phyloP scores from a whole-genome alignment of 2,888 invertebrate genomes.

The Cyclophora punctaria region DNA sequence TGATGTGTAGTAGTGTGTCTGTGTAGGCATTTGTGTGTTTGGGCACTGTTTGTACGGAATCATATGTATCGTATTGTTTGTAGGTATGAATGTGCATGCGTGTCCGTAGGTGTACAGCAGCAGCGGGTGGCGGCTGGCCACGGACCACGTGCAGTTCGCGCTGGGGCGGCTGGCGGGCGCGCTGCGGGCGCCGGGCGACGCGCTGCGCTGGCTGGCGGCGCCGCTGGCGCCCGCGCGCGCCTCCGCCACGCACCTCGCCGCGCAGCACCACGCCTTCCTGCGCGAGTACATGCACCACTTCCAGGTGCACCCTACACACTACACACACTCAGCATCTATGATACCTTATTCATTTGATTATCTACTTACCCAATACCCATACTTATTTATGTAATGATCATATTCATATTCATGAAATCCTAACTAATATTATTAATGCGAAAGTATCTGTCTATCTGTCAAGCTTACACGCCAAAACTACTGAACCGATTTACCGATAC shows the following conservation, averaged over 20 bases:
- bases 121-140: slow-evolving; percentile 92
- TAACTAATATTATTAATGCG: too few species aligned
- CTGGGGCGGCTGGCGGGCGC: slow-evolving; percentile 92
- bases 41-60: too few species aligned
- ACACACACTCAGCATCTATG: too few species aligned
- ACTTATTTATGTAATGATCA: too few species aligned
- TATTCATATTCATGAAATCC: too few species aligned
- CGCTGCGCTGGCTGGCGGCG: slow-evolving; percentile 81
- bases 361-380: too few species aligned
- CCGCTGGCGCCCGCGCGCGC: slow-evolving; percentile 79
- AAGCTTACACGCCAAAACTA: too few species aligned
- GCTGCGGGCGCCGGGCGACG: slow-evolving; percentile 79
- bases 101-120: slow-evolving; percentile 78
- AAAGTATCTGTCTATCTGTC: too few species aligned
- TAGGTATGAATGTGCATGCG: too few species aligned
- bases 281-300: slow-evolving; percentile 91
- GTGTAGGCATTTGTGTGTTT: neutral
- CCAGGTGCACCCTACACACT: slow-evolving; percentile 73
- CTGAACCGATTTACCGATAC: too few species aligned
- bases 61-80: too few species aligned
- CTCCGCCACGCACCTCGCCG: slow-evolving; percentile 72
- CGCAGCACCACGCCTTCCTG: slow-evolving; percentile 86
- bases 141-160: slow-evolving; percentile 96
- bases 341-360: too few species aligned
- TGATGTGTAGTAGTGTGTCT: neutral